These are phyloP conservation scores for Malthinus seriepunctatus DNA, from an alignment of 2,888 invertebrate species.

Conservation along the genomic window DNA sequence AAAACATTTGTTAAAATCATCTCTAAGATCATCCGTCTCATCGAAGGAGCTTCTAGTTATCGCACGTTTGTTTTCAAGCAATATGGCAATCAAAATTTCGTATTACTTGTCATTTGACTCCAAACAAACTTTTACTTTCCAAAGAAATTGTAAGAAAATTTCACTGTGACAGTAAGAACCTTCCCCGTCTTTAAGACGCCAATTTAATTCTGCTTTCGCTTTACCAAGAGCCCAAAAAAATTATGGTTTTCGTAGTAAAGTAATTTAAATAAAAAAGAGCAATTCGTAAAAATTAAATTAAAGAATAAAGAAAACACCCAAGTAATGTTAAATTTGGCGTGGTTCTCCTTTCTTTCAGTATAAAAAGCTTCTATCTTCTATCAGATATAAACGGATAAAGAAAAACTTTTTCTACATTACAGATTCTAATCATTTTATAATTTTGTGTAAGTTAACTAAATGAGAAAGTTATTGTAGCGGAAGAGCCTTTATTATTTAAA, in stretches of 20 bases:
- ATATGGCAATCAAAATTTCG: too few relatives aligned
- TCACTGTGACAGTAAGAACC: too few relatives aligned
- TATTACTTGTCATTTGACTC: too few relatives aligned
- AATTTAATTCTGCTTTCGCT: not conserved
- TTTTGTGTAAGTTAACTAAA: conserved; percentile 13
- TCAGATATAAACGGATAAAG: conserved; percentile 15
- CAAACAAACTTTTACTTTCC: too few relatives aligned
- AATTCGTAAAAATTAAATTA: not conserved
- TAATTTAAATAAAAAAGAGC: not conserved
- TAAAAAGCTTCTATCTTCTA: conserved; percentile 12
- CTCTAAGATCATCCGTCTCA: too few relatives aligned
- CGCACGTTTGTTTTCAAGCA: too few relatives aligned
- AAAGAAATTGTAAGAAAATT: too few relatives aligned
- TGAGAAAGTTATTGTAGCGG: conserved; percentile 18
- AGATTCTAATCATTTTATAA: conserved; percentile 20
- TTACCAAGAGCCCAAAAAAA: not conserved
- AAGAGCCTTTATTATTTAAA: conserved; percentile 14
- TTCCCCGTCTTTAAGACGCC: too few relatives aligned
- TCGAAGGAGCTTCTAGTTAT: too few relatives aligned
- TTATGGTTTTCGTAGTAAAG: not conserved
- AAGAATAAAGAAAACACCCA: not conserved
- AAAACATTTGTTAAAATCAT: too few relatives aligned
- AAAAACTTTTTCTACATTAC: conserved; percentile 8
- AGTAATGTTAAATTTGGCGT: too few relatives aligned
- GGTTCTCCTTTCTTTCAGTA: too few relatives aligned